phyloP scores from a whole-genome alignment of 2,797 vertebrate species.

The Peromyscus attwateri region DNA sequence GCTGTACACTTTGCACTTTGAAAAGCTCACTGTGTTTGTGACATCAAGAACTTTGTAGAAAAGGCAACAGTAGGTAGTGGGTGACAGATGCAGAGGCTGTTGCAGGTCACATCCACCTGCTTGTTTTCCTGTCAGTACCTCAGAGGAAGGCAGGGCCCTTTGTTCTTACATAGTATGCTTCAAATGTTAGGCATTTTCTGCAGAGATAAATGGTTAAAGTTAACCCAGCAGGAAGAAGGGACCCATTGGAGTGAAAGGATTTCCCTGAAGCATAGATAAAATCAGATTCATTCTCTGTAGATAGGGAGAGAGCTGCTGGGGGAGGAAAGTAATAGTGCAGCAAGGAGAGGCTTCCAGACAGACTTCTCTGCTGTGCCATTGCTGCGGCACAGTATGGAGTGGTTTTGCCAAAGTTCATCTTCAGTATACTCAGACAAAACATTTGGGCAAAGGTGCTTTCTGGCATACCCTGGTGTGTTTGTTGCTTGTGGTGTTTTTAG shows the following conservation, averaged over 20 bases:
- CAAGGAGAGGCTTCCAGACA: not conserved
- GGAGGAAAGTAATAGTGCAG: not conserved
- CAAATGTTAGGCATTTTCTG: conserved; percentile 7
- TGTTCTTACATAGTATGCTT: not conserved
- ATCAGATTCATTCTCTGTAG: not conserved
- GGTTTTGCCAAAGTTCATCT: not conserved
- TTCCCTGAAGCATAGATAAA: not conserved
- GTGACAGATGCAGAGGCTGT: not conserved
- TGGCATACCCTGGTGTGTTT: not conserved
- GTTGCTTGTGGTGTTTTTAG: not conserved
- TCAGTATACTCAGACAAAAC: conserved; percentile 18
- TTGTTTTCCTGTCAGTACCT: not conserved
- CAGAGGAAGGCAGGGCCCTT: not conserved
- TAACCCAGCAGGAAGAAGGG: conserved; percentile 46
- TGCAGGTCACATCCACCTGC: not conserved
- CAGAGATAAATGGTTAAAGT: conserved; percentile 34
- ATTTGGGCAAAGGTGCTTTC: not conserved
- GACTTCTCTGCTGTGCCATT: not conserved
- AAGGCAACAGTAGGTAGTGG: not conserved
- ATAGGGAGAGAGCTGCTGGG: not conserved
- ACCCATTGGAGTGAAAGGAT: not conserved
- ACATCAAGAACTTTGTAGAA: not conserved
- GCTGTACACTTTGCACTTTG: not conserved
- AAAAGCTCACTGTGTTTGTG: not conserved
- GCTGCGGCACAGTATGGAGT: not conserved